These are phyloP conservation scores for Chrysolina oricalcia DNA, from an alignment of 2,888 invertebrate species.

Conservation along the genomic window DNA sequence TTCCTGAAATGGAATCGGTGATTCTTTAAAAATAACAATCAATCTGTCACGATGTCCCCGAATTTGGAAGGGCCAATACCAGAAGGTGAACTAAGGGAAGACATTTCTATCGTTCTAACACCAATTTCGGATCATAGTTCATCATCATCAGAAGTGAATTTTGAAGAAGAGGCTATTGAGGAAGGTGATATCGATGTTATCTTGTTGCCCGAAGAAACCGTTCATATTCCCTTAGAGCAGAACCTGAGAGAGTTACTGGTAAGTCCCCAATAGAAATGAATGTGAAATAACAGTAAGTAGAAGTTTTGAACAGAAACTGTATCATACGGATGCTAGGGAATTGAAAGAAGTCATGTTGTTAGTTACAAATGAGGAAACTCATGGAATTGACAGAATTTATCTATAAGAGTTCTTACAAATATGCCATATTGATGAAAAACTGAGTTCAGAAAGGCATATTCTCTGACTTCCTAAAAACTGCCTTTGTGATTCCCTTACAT, in stretches of 20 bases:
- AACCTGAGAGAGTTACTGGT: slow-evolving; percentile 63
- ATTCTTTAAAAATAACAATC: background rate
- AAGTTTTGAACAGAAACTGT: too few species aligned
- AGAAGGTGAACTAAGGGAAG: slow-evolving; percentile 23
- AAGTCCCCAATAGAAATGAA: too few species aligned
- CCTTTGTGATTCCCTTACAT: too few species aligned
- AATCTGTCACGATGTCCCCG: slow-evolving; percentile 52
- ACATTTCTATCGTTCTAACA: slow-evolving; percentile 45
- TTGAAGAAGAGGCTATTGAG: slow-evolving; percentile 30
- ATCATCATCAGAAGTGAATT: slow-evolving; percentile 26
- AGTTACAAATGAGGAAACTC: too few species aligned
- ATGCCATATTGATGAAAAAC: too few species aligned
- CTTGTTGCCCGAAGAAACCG: slow-evolving; percentile 30
- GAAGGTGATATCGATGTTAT: slow-evolving; percentile 32
- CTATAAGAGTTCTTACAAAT: too few species aligned
- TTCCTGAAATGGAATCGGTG: background rate
- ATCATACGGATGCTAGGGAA: too few species aligned
- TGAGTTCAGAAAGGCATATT: too few species aligned
- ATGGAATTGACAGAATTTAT: too few species aligned
- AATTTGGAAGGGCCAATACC: slow-evolving; percentile 54
- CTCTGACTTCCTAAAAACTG: too few species aligned
- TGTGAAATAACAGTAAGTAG: too few species aligned
- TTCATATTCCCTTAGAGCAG: slow-evolving; percentile 55
- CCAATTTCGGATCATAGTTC: slow-evolving; percentile 46
- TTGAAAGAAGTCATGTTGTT: too few species aligned